Percentiles rank a stretch among this genome's conserved stretches.
Conservation (phyloP, 2,888 invertebrate species). For the Lissonota sp. region DNA sequence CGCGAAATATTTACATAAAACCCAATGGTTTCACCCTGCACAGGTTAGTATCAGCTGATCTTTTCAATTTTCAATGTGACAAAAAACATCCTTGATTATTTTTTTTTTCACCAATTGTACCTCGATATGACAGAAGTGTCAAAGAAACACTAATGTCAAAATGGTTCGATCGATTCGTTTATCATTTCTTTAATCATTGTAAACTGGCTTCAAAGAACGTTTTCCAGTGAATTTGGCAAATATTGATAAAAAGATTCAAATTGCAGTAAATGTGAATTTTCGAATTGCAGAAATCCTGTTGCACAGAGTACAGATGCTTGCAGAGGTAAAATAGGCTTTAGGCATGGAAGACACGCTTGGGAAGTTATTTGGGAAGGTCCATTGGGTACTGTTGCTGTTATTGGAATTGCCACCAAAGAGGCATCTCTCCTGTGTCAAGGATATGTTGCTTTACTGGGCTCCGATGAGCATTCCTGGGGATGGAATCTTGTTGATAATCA, state of each 20-base stretch:
- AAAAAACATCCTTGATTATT: conserved; percentile 7
- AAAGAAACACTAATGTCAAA: background rate
- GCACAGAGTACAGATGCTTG: conserved; percentile 99
- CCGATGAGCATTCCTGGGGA: conserved; percentile 99
- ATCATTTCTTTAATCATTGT: conserved; percentile 2
- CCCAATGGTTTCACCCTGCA: conserved; percentile 98
- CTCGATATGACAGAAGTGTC: background rate
- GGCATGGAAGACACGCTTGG: conserved; percentile 97
- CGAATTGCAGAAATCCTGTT: conserved; percentile 92
- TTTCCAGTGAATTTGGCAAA: background rate
- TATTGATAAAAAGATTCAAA: background rate
- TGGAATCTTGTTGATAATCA: conserved; percentile 99
- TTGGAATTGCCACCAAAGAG: conserved; percentile 97
- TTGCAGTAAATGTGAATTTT: conserved; percentile 39
- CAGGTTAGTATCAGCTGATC: conserved; percentile 85
- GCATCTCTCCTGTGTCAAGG: conserved; percentile 97
- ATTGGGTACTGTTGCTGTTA: conserved; percentile 98
- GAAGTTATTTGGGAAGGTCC: conserved; percentile 99
- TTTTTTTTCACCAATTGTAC: conserved; percentile 1
- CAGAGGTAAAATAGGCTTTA: conserved; percentile 95
- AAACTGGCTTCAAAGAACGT: background rate
- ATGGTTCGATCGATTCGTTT: background rate
- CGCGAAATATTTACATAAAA: conserved; percentile 98
- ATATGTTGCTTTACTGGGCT: conserved; percentile 97
- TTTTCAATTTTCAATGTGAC: background rate